These are phyloP conservation scores for Oryzias woworae DNA, from an alignment of 2,113 vertebrate species.

Conservation along the genomic window DNA sequence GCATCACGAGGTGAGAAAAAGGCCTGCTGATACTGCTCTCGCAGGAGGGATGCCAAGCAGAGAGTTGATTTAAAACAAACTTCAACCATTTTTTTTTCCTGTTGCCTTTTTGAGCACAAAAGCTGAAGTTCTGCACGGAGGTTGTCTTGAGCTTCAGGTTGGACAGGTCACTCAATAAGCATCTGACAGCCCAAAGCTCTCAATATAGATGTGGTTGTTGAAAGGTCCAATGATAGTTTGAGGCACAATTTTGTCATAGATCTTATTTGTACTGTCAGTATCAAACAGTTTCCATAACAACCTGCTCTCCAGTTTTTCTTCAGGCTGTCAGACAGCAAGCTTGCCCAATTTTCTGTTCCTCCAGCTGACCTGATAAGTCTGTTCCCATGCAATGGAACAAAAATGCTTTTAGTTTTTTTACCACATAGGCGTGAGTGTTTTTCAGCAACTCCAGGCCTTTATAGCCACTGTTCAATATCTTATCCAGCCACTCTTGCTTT, in stretches of 20 bases:
- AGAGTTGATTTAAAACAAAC: background rate
- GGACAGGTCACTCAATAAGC: conserved; percentile 21
- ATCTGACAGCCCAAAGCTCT: conserved; percentile 23
- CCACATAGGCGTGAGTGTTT: no score
- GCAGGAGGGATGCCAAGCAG: background rate
- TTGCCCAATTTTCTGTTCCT: conserved; percentile 49
- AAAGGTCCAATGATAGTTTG: conserved; percentile 30
- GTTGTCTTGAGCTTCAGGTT: conserved; percentile 23
- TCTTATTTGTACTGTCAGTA: conserved; percentile 53
- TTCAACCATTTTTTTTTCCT: no score
- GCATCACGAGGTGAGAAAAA: conserved; percentile 84
- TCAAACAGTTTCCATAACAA: conserved; percentile 71
- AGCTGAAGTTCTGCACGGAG: conserved; percentile 29
- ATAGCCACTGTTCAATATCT: no score
- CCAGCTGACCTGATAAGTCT: conserved; percentile 75
- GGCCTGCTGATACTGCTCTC: background rate
- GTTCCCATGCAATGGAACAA: conserved; percentile 61
- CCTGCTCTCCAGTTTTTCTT: conserved; percentile 39
- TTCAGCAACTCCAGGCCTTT: no score
- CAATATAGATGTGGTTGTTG: conserved; percentile 22
- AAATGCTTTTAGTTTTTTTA: conserved; percentile 10
- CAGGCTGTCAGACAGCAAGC: conserved; percentile 66
- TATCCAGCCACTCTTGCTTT: no score
- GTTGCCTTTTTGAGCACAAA: no score
- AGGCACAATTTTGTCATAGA: conserved; percentile 40